Evolutionary conservation across 1,140 invertebrate species (phyloP), one percentile per base, ranked within the genome.

Genomic region (Zaprionus taronus): DNA sequence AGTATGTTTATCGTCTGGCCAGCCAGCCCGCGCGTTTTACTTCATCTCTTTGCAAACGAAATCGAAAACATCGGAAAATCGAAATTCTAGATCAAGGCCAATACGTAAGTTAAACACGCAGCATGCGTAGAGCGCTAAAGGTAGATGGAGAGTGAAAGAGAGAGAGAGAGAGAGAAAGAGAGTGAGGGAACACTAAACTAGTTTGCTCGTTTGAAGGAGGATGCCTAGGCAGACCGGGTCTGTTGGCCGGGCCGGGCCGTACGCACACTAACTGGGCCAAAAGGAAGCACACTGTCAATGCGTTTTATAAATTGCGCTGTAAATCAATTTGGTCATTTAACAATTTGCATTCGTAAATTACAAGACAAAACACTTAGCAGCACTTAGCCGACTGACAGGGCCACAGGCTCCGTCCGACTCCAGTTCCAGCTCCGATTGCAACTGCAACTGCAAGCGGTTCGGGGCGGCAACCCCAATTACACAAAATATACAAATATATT

Each of bases 41-140:
- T 65, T 49, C 74, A 49, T 49, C 38, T 67, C 63, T 53, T 47
- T 31, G 53, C 55, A 81, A 81, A 72, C 49, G 83, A 79, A 85
- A 87, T 64, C 53, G 83, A 83, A 87, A 77, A 80, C 81, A 78
- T 87, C 70, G 80, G 84, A 80, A 87, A 87, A 83, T 76, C 41
- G 61, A 89, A 83, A 87, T 87, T 87, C 83, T 87, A 87, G 83
- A 87, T 87, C 83, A 87, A 87, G 83, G 83, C 83, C 83, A 87
- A 61, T 55, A 38, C 63, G 63, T 63, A 57, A 36, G 55, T 34
- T n/a, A 41, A 66, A 66, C 75, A 83, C 80, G 83, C 83, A 83
- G 80, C 66, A 87, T 83, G 85, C 81, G 81, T 83, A 66, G 20
- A 51, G 47, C 47, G 20, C 17, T 1, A 22, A 6, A 51, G 17